Conservation (phyloP, 2,888 invertebrate species). For the Phymatocera aterrima region DNA sequence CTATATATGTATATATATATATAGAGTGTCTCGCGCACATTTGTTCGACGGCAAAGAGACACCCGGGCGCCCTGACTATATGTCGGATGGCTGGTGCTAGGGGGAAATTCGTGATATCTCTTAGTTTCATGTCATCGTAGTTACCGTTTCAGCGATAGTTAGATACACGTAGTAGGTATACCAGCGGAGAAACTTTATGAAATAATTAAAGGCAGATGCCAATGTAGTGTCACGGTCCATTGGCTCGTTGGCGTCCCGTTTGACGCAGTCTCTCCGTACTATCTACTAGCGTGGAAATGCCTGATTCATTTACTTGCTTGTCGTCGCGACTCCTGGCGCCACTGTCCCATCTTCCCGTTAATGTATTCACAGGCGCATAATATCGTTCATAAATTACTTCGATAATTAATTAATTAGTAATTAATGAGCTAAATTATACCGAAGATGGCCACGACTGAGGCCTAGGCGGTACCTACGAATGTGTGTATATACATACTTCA, state of each 20-base stretch:
- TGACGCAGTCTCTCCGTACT: constrained; percentile 26
- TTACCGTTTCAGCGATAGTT: constrained; percentile 5
- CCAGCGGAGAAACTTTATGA: constrained; percentile 45
- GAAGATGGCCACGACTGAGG: not conserved
- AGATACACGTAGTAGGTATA: not conserved
- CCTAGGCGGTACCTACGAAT: not conserved
- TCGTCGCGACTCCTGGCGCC: constrained; percentile 19
- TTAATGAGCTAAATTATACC: not conserved
- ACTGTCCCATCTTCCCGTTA: not conserved
- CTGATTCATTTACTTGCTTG: constrained; percentile 3
- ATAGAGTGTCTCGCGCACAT: constrained; percentile 57
- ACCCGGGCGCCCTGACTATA: constrained; percentile 29
- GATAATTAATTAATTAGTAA: constrained; percentile 2
- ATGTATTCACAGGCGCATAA: not conserved
- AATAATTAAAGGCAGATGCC: constrained; percentile 67
- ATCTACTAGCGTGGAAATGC: not conserved
- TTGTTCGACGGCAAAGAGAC: constrained; percentile 39
- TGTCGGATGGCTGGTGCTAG: constrained; percentile 18
- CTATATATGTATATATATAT: constrained; percentile 56
- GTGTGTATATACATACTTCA: not conserved
- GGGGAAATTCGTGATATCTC: not conserved
- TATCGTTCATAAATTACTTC: constrained; percentile 6
- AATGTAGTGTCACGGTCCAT: constrained; percentile 65
- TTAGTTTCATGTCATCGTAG: constrained; percentile 1
- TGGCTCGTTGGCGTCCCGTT: constrained; percentile 61